These are phyloP conservation scores for Cariama cristata DNA, from an alignment of 2,113 vertebrate genomes.

Conservation along the genomic window DNA sequence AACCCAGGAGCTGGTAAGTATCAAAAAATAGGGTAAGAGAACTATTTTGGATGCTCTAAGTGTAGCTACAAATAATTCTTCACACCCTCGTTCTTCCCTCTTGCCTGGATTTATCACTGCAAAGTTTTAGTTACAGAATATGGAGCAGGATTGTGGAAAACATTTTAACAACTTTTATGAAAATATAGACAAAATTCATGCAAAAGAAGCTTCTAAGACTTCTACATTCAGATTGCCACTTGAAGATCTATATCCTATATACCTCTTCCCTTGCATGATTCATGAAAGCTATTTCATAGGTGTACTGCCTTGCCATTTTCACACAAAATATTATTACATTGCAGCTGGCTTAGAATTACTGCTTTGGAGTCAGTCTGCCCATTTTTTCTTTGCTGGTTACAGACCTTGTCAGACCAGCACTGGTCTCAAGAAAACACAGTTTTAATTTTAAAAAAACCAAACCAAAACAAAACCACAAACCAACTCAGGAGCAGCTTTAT, in stretches of 20 bases:
- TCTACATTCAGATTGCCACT: background rate
- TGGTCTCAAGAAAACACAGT: background rate
- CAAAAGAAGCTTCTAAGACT: background rate
- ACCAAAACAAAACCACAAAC: too few relatives aligned
- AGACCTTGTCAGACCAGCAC: background rate
- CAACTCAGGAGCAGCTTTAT: background rate
- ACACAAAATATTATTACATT: background rate
- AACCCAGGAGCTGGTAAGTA: background rate
- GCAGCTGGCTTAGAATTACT: background rate
- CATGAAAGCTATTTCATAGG: background rate
- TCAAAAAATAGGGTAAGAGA: background rate
- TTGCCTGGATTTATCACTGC: background rate
- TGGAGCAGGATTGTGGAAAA: background rate
- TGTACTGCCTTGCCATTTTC: background rate
- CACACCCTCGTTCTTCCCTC: background rate
- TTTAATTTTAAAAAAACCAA: too few relatives aligned
- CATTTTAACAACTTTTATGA: background rate
- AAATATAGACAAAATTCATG: background rate
- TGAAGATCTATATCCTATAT: background rate
- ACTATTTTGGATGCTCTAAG: background rate
- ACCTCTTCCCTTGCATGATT: background rate
- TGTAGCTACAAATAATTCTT: background rate
- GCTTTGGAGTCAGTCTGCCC: background rate
- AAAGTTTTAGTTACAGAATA: background rate
- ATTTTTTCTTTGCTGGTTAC: background rate